These are phyloP conservation scores for Hemibagrus guttatus DNA, from an alignment of 2,797 vertebrate genomes.

Conservation along the genomic window DNA sequence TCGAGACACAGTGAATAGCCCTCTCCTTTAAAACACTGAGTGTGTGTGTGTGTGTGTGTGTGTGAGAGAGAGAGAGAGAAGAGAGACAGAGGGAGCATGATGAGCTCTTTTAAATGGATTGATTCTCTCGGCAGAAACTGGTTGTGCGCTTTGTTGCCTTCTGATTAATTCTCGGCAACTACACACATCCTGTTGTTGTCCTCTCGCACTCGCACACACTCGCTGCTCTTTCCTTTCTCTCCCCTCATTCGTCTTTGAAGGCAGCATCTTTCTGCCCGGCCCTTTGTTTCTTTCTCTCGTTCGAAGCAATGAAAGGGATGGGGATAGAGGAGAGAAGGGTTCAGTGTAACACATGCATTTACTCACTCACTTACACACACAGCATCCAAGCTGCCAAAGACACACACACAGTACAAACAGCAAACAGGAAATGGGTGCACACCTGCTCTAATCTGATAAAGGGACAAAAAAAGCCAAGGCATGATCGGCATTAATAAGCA, in stretches of 20 bases:
- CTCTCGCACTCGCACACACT: constrained; percentile 8
- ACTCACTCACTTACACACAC: neutral
- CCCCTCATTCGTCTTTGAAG: constrained; percentile 17
- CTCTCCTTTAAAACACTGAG: constrained; percentile 21
- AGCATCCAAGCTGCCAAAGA: neutral
- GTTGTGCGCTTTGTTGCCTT: constrained; percentile 43
- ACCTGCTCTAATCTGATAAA: neutral
- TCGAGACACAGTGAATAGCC: constrained; percentile 34
- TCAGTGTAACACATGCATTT: neutral
- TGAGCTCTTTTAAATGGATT: constrained; percentile 44
- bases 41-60: constrained; percentile 29
- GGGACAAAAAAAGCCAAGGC: neutral
- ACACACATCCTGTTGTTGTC: constrained; percentile 47
- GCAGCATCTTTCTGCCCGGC: neutral
- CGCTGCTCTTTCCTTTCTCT: constrained; percentile 4
- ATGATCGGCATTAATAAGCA: neutral
- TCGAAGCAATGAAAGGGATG: neutral
- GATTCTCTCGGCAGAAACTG: constrained; percentile 44
- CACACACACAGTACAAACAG: neutral
- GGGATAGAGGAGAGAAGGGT: neutral
- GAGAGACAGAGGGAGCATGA: constrained; percentile 32
- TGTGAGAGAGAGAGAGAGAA: constrained; percentile 27
- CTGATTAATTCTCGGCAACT: constrained; percentile 39
- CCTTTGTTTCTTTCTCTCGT: neutral
- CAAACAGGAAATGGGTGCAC: neutral